Base-by-base conservation (phyloP, 2,113 vertebrate species). In the Corynorhinus townsendii region DNA sequence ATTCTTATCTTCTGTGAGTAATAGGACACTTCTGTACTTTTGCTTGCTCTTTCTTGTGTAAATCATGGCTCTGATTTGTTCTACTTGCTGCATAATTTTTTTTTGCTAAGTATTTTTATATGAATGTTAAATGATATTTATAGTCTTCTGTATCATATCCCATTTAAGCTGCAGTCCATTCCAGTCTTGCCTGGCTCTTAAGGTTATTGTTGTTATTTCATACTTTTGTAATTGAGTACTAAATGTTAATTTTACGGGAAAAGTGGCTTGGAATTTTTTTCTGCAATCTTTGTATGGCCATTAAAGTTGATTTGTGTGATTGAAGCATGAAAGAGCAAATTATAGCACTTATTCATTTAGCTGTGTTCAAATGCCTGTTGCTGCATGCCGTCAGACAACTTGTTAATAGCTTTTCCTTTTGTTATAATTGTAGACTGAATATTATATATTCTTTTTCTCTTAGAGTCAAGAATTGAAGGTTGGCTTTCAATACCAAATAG, bases 401-500 rank as follows among this genome's bases (percentile, higher is more conserved):
- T 97, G 3, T 94, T 94, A 88, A 87, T 94, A 1, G 40, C 93
- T 80, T 96, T 86, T 92, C 91, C n/a, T 96, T 84, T 96, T 88
- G 69, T 91, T 45, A 69, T 11, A 49, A 40, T 71, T 94, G 43
- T 93, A 93, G 30, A 84, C 84, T 96, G 62, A 91, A 95, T 93
- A 83, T 79, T 91, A 24, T 94, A 14, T 45, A 56, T 96, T 86
- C 91, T 91, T 96, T 83, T 47, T 64, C 66, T 97, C 76, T 76
- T 98, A 99, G 99, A 99, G 96, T 99, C 99, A 97, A 99, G 99
- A 98, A 98, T 99, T 98, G 99, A 99, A 98, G 99, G 99, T 76
- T 99, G 99, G 99, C 98, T 99, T 96, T 99, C 99, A 38, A 98
- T 99, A 98, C 99, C 99, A 94, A 99, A 99, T 97, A 99, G 99